A percentile compares a stretch with the other conserved stretches of the same genome.
phyloP scores from a whole-genome alignment of 2,797 vertebrate genomes.

The Pseudocheirus occidentalis region DNA sequence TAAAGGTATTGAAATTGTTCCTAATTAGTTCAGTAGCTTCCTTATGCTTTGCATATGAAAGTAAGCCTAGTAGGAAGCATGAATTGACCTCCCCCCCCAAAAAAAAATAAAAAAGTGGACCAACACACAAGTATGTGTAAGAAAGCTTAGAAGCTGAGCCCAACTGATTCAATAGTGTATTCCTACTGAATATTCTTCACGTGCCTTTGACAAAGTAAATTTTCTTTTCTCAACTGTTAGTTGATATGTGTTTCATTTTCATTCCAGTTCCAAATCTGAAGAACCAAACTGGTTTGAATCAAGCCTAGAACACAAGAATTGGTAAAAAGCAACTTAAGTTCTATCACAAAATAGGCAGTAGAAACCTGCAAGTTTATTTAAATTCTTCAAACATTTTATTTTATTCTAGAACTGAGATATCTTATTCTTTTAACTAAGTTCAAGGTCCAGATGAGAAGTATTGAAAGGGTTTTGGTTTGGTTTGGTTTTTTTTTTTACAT shows the following conservation, averaged over 20 bases:
- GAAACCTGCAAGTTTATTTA: background rate
- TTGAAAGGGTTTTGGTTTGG: too few relatives aligned
- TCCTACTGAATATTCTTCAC: background rate
- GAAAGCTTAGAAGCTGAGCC: background rate
- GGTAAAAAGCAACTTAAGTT: background rate
- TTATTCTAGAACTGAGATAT: background rate
- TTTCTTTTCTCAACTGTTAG: background rate
- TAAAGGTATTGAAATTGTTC: background rate
- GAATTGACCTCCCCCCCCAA: too few relatives aligned
- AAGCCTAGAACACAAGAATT: background rate
- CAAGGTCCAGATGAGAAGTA: background rate
- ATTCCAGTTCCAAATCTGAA: background rate
- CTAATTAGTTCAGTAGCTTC: background rate
- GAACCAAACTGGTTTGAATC: background rate
- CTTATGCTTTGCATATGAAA: background rate
- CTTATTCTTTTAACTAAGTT: too few relatives aligned
- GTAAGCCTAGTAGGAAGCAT: background rate
- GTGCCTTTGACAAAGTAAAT: background rate
- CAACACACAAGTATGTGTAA: background rate
- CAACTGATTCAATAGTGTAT: too few relatives aligned
- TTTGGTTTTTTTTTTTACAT: background rate
- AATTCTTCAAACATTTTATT: background rate
- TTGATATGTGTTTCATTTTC: background rate
- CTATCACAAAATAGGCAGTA: background rate
- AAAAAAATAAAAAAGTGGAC: too few relatives aligned